Base-by-base conservation (phyloP, 1,140 invertebrate genomes). In the Parapsyche elsis region DNA sequence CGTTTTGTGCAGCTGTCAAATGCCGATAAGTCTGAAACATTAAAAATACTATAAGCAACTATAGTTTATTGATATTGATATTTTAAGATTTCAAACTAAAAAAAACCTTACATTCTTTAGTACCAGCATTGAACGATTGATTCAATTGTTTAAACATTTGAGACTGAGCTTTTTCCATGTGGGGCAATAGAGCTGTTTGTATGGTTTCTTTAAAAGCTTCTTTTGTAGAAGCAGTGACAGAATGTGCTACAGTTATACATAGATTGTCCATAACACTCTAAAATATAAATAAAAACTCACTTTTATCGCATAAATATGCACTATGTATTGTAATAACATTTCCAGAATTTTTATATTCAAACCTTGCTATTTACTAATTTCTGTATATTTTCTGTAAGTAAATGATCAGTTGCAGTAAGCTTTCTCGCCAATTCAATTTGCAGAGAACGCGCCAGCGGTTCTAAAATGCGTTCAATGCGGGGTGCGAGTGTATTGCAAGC, bases 71-170 rank as follows among this genome's bases (percentile, higher is more conserved):
- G n/a, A 71, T 9, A 71, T 19, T 75, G 24, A 75, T 75, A 21
- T 53, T 49, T n/a, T n/a, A n/a, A n/a, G n/a, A n/a, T n/a, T n/a
- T n/a, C 14, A 1, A n/a, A 70, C 5, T 21, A 76, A 53, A 21
- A 70, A 44, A 90, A n/a, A n/a, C n/a, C 94, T 92, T 90, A 98
- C 96, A 97, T 89, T 98, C 96, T 85, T 93, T 93, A 2, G 95
- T 96, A 81, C 97, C 97, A 81, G 91, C 91, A 53, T 92, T 92
- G 86, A 98, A 98, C 1, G 93, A 91, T 14, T 95, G 93, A 85
- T 97, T 96, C 1, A 98, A 91, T 89, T 98, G 96, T 44, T 92
- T 90, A 84, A 97, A 97, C 90, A 98, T 95, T 83, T 92, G 92
- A 83, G 94, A 92, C 84, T 94, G 95, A 57, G 94, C 92, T 86